Evolutionary conservation across 2,888 invertebrate genomes (phyloP), one percentile per base, ranked within the genome.

Genomic region (Phortica magna): DNA sequence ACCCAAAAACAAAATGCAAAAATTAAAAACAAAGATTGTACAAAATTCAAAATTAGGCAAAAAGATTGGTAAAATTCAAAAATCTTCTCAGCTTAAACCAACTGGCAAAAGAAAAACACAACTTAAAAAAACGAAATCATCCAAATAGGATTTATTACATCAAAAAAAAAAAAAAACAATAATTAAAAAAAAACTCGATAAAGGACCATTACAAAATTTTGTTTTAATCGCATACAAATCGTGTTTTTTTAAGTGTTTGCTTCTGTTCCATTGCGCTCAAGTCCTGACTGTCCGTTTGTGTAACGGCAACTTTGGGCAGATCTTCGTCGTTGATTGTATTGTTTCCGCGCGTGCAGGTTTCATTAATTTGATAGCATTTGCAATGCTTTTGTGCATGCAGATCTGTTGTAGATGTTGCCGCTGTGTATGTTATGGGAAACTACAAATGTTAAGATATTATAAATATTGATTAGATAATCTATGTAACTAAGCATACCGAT

Each of bases 401-500:
- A 17, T 22, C 22, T 12, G 22, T 19, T 22, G 61, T 61, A 17
- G 61, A 61, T 61, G 61, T 61, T 61, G 19, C 61, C 22, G 7
- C 61, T 1, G 7, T 19, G 19, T 61, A 22, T 19, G 61, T 61
- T 10, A 19, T 3, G 10, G 61, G 6, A 22, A 1, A 22, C 61
- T 61, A 7, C n/a, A 55, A 31, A 31, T 31, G 1, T 55, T 7
- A 55, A 55, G n/a, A n/a, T 7, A 55, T 7, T 14, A 7, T 55
- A 53, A 53, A 53, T 2, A 14, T 53, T 53, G 7, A 14, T 31
- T 31, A 1, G 3, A 31, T 4, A 31, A 31, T 4, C n/a, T 3
- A n/a, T 55, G 55, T 12, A 14, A 53, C 0, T 19, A 0, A 7
- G 75, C 80, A 81, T 81, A 85, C 85, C 39, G 84, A 78, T 14